Base-by-base conservation (phyloP, 1,140 invertebrate genomes). In the Physella acuta region DNA sequence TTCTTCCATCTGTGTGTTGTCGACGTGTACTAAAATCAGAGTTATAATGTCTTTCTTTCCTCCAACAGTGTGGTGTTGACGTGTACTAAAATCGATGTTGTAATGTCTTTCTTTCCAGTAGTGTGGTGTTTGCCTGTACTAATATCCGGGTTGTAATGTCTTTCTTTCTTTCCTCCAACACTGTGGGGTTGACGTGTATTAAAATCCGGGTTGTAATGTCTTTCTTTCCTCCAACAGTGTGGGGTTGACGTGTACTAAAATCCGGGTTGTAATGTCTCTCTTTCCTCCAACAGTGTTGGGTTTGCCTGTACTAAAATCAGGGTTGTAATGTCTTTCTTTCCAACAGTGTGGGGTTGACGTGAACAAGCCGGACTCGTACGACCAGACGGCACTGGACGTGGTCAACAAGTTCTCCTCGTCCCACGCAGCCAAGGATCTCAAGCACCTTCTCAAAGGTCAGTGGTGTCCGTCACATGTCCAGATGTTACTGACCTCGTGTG, bases 341-440 rank as follows among this genome's bases (percentile, higher is more conserved):
- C 78, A 81, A 28, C 80, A 86, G 84, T 83, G 81, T 76, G 85
- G 85, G 1, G 75, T 85, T 0, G 85, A 87, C 76, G 82, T 84
- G n/a, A 86, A 84, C 74, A 79, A 80, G 66, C 73, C 82, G 31
- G 85, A 87, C 71, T 86, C 85, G 2, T 85, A 86, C 71, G 84
- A 86, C 69, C 85, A 87, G 70, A 85, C 85, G 20, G 85, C 86
- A 4, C 73, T 86, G 69, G 86, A 87, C 75, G 85, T 86, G 31
- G 85, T 86, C 24, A 83, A 83, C 58, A 85, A 84, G 65, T 86
- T 85, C 70, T 85, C 85, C n/a, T 76, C 80, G 2, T 79, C 77
- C 24, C 75, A 79, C 53, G 84, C 81, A 14, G 83, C 80, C 31
- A 85, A 82, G 72, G 86, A 87, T 71, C 85, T 87, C 58, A 86